Base-by-base conservation (phyloP, 2,113 vertebrate genomes). In the Collichthys lucidus region DNA sequence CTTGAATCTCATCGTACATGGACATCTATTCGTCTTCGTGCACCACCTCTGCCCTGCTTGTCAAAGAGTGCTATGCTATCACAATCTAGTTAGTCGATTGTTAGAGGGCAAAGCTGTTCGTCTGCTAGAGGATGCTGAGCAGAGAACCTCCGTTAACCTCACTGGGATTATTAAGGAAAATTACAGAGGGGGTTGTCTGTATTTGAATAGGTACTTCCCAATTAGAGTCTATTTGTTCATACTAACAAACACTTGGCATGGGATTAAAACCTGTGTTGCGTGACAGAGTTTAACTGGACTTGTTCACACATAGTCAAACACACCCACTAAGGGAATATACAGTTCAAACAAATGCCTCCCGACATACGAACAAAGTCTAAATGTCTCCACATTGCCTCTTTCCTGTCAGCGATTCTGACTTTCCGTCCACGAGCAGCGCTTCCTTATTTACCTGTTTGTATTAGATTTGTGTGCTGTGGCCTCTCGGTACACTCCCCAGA, bases 381-480 rank as follows among this genome's bases (percentile, higher is more conserved):
- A 65, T 40, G 50, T 42, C 40, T 47, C 40, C 24, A 9, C 49
- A 14, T 22, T 17, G 20, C 16, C 66, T 50, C 11, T 24, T n/a
- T 49, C 9, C 19, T 49, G 7, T 11, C 12, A 15, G 16, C 17
- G 24, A 29, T 19, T 26, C 40, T 19, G n/a, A 71, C 46, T 64
- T 22, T 50, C 16, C 20, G 55, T 15, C 11, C 55, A 63, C 14
- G 14, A 59, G 69, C n/a, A 5, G 2, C 19, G 20, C 63, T 55
- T 64, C 65, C 50, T 64, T 77, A 77, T 79, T 76, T 66, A 63
- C 62, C 53, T 78, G 42, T 79, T 68, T 67, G 66, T 74, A 74
- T 56, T 64, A 59, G 83, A 82, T 84, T 70, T 73, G 79, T 83
- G 67, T 29, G 57, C 8, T n/a, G 64, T 9, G 29, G 62, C 83